These are phyloP conservation scores for Formicarius rufipectus DNA, from an alignment of 2,113 vertebrate genomes.

Conservation along the genomic window DNA sequence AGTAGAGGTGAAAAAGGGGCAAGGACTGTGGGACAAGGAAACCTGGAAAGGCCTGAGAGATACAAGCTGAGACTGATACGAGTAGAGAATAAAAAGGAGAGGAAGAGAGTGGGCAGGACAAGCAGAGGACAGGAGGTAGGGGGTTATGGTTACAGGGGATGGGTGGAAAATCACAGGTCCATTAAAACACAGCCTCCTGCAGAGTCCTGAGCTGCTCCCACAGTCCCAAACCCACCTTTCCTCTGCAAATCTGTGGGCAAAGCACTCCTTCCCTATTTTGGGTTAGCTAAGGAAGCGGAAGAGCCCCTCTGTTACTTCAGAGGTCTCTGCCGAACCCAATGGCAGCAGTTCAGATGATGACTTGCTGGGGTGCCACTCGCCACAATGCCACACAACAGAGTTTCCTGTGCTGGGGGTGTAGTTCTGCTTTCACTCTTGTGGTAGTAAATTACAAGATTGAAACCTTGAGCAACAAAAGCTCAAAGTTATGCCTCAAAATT, in stretches of 20 bases:
- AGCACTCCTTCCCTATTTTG: rapidly evolving
- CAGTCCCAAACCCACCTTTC: not conserved
- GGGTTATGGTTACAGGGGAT: not conserved
- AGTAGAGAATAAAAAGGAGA: not conserved
- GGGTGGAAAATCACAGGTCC: not conserved
- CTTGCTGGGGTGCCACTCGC: not conserved
- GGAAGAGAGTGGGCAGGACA: not conserved
- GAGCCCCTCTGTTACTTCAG: not conserved
- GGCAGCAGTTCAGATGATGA: not conserved
- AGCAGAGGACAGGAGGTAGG: not conserved
- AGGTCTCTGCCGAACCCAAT: not conserved
- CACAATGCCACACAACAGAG: not conserved
- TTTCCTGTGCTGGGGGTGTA: not conserved
- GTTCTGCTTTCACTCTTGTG: not conserved
- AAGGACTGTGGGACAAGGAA: not conserved
- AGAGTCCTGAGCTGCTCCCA: not conserved
- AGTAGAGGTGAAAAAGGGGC: not conserved
- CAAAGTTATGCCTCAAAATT: not conserved
- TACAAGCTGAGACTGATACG: not conserved
- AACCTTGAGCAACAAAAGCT: not conserved
- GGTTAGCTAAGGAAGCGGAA: not conserved
- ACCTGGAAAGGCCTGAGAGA: not conserved
- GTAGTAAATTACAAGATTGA: not conserved
- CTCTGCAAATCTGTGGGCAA: not conserved
- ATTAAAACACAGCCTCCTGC: not conserved